phyloP scores from a whole-genome alignment of 2,888 invertebrate genomes.

The Labia minor region DNA sequence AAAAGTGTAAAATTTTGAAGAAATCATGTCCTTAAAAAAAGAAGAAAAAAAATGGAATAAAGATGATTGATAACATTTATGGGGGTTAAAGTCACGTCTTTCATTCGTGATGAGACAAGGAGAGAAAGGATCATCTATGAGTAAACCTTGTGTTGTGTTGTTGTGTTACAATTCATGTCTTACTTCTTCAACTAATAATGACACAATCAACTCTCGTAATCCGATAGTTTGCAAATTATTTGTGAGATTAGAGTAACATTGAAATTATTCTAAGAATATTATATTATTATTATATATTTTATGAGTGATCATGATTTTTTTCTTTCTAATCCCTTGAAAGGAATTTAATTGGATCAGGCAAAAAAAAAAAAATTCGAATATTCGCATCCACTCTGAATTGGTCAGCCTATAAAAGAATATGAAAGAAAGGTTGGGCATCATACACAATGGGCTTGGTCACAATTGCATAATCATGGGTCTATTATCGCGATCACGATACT shows the following conservation, averaged over 20 bases:
- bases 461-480: background rate
- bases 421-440: too few relatives aligned
- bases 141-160: constrained; percentile 3
- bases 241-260: too few relatives aligned
- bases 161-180: background rate
- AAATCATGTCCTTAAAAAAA: background rate
- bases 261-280: too few relatives aligned
- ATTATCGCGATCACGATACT: constrained; percentile 1
- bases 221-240: background rate
- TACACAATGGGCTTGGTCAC: background rate
- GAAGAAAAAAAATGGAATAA: background rate
- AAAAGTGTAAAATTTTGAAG: too few relatives aligned
- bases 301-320: too few relatives aligned
- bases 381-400: too few relatives aligned
- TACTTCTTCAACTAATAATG: background rate
- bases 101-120: background rate
- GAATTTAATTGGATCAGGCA: too few relatives aligned
- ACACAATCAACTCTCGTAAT: background rate
- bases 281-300: too few relatives aligned
- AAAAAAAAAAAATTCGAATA: too few relatives aligned
- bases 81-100: constrained; percentile 13
- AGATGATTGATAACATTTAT: background rate
- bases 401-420: too few relatives aligned
- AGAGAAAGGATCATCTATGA: background rate
- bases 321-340: too few relatives aligned